Evolutionary conservation across 2,888 invertebrate species (phyloP).

Genomic region (Neoitamus cyanurus): DNA sequence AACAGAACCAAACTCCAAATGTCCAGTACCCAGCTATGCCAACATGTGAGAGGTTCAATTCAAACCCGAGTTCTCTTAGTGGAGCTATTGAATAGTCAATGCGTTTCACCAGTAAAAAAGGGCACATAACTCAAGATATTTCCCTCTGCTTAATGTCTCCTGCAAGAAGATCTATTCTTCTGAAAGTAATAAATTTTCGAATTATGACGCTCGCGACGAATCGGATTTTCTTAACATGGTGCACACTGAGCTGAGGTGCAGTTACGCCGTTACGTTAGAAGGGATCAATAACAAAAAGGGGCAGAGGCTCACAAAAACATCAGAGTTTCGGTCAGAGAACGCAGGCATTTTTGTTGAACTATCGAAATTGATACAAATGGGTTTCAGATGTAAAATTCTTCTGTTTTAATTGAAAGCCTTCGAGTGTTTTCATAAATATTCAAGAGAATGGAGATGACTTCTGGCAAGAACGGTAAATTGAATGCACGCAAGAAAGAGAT

Average conservation of each 20-base stretch:
- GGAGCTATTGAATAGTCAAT: not conserved
- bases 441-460: not conserved
- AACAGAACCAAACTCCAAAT: not conserved
- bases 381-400: not conserved
- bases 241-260: not conserved
- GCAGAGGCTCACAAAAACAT: not conserved
- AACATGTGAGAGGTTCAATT: not conserved
- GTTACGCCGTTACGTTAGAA: not conserved
- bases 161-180: not conserved
- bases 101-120: not conserved
- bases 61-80: not conserved
- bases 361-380: not conserved
- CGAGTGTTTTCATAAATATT: not conserved
- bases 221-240: not conserved
- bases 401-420: not conserved
- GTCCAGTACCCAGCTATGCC: not conserved
- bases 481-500: not conserved
- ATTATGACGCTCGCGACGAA: constrained; percentile 54
- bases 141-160: not conserved
- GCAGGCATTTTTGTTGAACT: not conserved
- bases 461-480: not conserved
- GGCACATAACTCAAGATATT: not conserved
- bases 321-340: not conserved
- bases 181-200: constrained; percentile 52
- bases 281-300: not conserved